phyloP scores from a whole-genome alignment of 2,797 vertebrate genomes.

The Carcharodon carcharias region DNA sequence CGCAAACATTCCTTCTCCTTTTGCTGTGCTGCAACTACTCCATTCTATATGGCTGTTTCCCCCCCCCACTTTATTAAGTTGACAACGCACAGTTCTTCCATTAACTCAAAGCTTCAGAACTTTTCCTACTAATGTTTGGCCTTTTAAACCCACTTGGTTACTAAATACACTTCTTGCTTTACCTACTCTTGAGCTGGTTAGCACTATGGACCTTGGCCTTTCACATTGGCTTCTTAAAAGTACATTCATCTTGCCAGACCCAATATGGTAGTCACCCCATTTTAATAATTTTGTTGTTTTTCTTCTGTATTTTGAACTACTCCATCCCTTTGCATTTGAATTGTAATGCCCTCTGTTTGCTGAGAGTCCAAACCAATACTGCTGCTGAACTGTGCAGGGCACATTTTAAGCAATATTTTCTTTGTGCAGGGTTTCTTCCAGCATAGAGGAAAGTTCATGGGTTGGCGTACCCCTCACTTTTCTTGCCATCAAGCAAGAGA shows the following conservation, averaged over 20 bases:
- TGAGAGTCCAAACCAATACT: background rate
- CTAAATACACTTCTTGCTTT: background rate
- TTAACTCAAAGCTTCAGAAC: background rate
- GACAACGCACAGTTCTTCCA: too few species aligned
- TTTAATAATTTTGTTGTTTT: background rate
- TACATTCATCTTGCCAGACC: background rate
- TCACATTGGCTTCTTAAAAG: background rate
- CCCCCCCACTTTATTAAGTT: background rate
- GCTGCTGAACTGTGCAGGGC: background rate
- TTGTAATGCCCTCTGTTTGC: background rate
- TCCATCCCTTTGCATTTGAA: background rate
- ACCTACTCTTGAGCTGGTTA: background rate
- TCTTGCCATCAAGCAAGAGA: background rate
- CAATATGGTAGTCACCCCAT: background rate
- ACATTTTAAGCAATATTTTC: background rate
- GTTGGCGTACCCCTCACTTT: background rate
- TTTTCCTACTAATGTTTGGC: background rate
- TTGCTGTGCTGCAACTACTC: background rate
- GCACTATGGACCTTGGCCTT: background rate
- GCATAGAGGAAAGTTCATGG: background rate
- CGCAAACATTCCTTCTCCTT: background rate
- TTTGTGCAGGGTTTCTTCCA: background rate
- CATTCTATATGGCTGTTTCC: background rate
- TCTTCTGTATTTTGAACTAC: background rate
- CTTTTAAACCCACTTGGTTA: background rate